Evolutionary conservation across 2,888 invertebrate genomes (phyloP).

Genomic region (Spodoptera littoralis): DNA sequence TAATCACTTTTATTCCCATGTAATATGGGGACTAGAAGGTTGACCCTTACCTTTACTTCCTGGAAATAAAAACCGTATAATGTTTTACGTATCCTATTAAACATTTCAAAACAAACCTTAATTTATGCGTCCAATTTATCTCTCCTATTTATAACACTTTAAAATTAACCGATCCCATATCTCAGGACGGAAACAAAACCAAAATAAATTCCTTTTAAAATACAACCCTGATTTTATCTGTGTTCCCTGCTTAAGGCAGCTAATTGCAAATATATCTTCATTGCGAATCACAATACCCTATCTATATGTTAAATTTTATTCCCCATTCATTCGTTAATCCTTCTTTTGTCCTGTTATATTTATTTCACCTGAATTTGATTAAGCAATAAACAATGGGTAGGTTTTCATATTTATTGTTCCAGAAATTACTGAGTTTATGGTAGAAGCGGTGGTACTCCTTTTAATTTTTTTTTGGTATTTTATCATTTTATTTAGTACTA

Average conservation of each 20-base stretch:
- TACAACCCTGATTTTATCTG: slow-evolving; percentile 37
- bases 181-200: slow-evolving; percentile 11
- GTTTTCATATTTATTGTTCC: slow-evolving; percentile 35
- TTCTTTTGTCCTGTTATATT: slow-evolving; percentile 40
- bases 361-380: slow-evolving; percentile 39
- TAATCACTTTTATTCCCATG: too few relatives aligned
- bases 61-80: too few relatives aligned
- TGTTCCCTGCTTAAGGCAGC: slow-evolving; percentile 21
- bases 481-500: too few relatives aligned
- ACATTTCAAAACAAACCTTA: neutral
- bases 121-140: slow-evolving; percentile 6
- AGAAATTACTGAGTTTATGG: slow-evolving; percentile 6
- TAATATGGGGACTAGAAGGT: too few relatives aligned
- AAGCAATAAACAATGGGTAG: slow-evolving; percentile 31
- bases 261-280: slow-evolving; percentile 50
- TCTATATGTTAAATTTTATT: slow-evolving; percentile 43
- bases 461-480: neutral
- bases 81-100: neutral
- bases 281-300: slow-evolving; percentile 30
- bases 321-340: slow-evolving; percentile 36
- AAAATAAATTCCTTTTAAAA: slow-evolving; percentile 42
- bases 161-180: slow-evolving; percentile 22
- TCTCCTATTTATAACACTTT: slow-evolving; percentile 13
- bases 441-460: neutral
- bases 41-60: too few relatives aligned